Evolutionary conservation across 2,797 vertebrate species (phyloP), one percentile per base, ranked within the genome.

Genomic region (Pelodytes ibericus): DNA sequence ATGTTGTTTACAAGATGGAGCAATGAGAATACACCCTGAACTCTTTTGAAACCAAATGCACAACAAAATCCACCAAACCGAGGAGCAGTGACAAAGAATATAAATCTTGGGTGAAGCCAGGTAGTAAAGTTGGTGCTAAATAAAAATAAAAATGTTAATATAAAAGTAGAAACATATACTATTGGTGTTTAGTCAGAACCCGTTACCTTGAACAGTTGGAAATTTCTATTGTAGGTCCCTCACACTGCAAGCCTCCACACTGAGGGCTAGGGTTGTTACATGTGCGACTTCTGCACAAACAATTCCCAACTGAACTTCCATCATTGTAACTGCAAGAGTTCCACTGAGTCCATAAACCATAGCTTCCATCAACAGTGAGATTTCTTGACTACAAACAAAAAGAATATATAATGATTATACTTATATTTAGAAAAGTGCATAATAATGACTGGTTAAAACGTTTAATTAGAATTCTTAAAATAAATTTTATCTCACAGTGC

Each of bases 201-300:
- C 26, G 63, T 2, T 85, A 99, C 97, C 97, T 96, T 86, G 97
- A 99, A 74, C 97, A 99, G 89, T 99, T 99, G 78, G 95, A 90
- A 10, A 98, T 96, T 85, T 99, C 96, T 80, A 96, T 89, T 3
- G 90, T 94, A 80, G 94, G 93, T 20, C 96, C 97, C 18, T 93
- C 87, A 63, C 96, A 98, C 13, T 84, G 88, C 87, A 93, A 94
- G 0, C 97, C 97, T 0, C 96, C 97, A 44, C 97, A 99, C 81
- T 92, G 95, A 2, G 96, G 96, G 75, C 89, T 86, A 0, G 97
- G 97, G 81, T 83, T 95, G 86, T 98, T 91, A 1, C 97, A 99
- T 31, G 92, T 85, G 1, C 97, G 92, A 0, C 90, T 95, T 25
- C 96, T 92, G 78, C 97, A 99, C 74, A 95, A 88, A 81, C 97